Evolutionary conservation across 2,797 vertebrate genomes (phyloP).

Genomic region (Enteromius mattozi): DNA sequence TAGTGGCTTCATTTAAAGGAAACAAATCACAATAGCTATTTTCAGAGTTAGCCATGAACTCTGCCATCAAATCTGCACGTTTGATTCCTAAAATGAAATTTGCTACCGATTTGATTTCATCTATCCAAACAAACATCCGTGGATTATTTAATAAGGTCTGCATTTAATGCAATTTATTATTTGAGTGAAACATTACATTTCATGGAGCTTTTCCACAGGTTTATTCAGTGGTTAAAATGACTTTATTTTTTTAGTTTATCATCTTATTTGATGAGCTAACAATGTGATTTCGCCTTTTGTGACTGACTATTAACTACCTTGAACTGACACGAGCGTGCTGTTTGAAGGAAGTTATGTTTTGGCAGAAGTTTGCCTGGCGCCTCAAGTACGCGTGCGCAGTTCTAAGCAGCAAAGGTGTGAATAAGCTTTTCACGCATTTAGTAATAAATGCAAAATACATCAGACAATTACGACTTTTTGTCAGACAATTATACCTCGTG

Average conservation of each 20-base stretch:
- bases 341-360: neutral
- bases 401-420: neutral
- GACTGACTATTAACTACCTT: neutral
- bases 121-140: constrained; percentile 35
- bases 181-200: constrained; percentile 39
- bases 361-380: constrained; percentile 15
- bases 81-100: constrained; percentile 44
- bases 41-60: neutral
- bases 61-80: neutral
- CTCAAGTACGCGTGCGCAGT: neutral
- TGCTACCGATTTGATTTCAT: constrained; percentile 23
- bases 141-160: constrained; percentile 33
- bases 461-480: neutral
- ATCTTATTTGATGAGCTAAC: neutral
- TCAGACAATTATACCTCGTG: neutral
- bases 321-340: neutral
- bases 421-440: neutral
- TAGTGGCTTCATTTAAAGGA: neutral
- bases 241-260: neutral
- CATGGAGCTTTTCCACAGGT: constrained; percentile 22
- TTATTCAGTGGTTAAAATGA: constrained; percentile 13
- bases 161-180: constrained; percentile 40
- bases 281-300: neutral
- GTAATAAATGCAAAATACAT: neutral
- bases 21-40: neutral